Percentiles rank a stretch among this genome's conserved stretches.
These are phyloP conservation scores for Muricea muricata DNA, from an alignment of 92 coral and sea anemone genomes.

Conservation along the genomic window DNA sequence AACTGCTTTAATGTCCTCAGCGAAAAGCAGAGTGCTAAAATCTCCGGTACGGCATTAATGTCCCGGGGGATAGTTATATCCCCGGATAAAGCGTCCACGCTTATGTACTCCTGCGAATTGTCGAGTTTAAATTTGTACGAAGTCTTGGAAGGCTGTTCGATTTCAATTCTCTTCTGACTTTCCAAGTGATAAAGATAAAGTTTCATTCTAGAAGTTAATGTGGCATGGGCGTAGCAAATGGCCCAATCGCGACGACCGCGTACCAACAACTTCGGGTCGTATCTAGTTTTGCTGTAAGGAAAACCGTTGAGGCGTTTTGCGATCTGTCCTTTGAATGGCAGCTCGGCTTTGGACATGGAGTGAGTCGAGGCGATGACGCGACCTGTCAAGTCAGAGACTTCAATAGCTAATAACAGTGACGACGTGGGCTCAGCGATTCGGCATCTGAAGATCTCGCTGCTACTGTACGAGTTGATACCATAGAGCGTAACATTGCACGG, in stretches of 20 bases:
- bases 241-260: constrained; percentile 86
- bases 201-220: constrained; percentile 29
- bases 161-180: constrained; percentile 44
- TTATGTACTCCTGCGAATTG: constrained; percentile 70
- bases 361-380: constrained; percentile 46
- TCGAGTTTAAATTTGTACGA: constrained; percentile 82
- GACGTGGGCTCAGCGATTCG: constrained; percentile 52
- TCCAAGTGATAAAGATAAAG: constrained; percentile 55
- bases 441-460: constrained; percentile 54
- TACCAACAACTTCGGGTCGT: constrained; percentile 56
- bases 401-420: constrained; percentile 32
- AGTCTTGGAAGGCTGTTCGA: constrained; percentile 73
- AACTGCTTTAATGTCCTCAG: constrained; percentile 21
- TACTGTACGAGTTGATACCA: constrained; percentile 46
- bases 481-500: constrained; percentile 15
- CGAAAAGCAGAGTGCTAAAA: constrained; percentile 61
- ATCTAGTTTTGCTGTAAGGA: constrained; percentile 20
- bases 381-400: constrained; percentile 45
- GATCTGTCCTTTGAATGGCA: constrained; percentile 55
- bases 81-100: constrained; percentile 53
- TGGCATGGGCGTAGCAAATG: constrained; percentile 50
- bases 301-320: constrained; percentile 27
- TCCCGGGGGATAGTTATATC: constrained; percentile 53
- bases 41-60: constrained; percentile 56
- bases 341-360: constrained; percentile 41